Base-by-base conservation (phyloP, 2,113 vertebrate species). In the Tetrax tetrax region DNA sequence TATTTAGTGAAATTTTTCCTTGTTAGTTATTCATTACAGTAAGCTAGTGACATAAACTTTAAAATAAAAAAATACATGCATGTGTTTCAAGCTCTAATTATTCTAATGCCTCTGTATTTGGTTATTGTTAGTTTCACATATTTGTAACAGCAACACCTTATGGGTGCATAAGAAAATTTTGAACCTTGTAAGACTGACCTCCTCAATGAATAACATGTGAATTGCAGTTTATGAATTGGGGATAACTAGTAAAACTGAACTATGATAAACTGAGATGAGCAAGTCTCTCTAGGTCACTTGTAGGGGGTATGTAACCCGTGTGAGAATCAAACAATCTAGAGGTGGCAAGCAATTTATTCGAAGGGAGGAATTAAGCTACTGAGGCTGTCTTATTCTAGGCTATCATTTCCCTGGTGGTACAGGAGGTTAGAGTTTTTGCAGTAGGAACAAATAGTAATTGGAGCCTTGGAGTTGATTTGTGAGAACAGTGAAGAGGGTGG, bases 171-270 rank as follows among this genome's bases (percentile, higher is more conserved):
- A n/a, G 82, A 51, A 51, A 11, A 9, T 2, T 3, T 24, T 64
- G 50, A 64, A 13, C 1, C 0, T 3, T 51, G 3, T 48, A 38
- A 78, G 71, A 38, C 17, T n/a, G 47, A 56, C 9, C 23, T 43
- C 5, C 20, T 69, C 23, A 28, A 1, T 12, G 10, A 31, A 19
- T 68, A 48, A 28, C 0, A 4, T 2, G 1, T 54, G 38, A 88
- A 60, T 33, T 83, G 37, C 6, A 21, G 29, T 14, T 92, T 31
- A 24, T 53, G 37, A 75, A 41, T 10, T 85, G 4, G 4, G 6
- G 4, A 50, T 47, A 53, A 29, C 9, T 28, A 22, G 13, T 47
- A 50, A 85, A 94, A 70, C 29, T 80, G 14, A 20, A 2, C 6
- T 29, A 3, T 11, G 13, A 29, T 82, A 38, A 79, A 51, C 60